A percentile compares a stretch with the other conserved stretches of the same genome.
These are phyloP conservation scores for Macrobrachium rosenbergii DNA, from an alignment of 1,140 invertebrate genomes.

Conservation along the genomic window DNA sequence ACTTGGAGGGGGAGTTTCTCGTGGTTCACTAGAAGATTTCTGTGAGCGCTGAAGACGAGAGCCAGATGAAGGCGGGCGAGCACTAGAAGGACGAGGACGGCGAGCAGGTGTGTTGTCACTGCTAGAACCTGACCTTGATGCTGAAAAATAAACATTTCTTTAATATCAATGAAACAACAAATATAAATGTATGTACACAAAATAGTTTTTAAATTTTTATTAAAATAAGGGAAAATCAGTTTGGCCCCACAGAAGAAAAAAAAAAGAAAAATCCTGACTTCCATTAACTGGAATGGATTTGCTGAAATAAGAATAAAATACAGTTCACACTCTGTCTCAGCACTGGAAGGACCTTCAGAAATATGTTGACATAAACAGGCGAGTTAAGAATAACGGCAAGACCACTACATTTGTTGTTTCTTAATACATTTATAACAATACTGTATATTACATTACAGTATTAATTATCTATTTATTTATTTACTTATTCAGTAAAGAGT, in stretches of 20 bases:
- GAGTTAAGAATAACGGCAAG: too few relatives aligned
- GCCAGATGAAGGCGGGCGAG: conserved; percentile 36
- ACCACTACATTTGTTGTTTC: too few relatives aligned
- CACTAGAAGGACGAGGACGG: conserved; percentile 45
- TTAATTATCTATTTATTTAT: too few relatives aligned
- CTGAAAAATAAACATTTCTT: not conserved
- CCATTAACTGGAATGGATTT: too few relatives aligned
- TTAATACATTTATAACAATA: too few relatives aligned
- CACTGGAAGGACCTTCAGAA: not conserved
- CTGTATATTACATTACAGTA: too few relatives aligned
- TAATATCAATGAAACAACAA: not conserved
- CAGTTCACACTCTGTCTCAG: not conserved
- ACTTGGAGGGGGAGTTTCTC: conserved; percentile 37
- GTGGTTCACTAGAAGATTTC: conserved; percentile 49
- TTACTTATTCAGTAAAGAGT: too few relatives aligned
- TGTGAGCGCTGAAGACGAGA: conserved; percentile 24
- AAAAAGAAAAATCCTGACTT: too few relatives aligned
- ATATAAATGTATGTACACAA: not conserved
- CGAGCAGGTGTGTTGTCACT: conserved; percentile 47
- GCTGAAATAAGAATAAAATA: not conserved
- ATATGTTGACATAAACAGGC: not conserved
- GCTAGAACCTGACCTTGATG: conserved; percentile 47
- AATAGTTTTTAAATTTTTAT: not conserved
- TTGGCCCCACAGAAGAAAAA: too few relatives aligned
- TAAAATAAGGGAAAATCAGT: too few relatives aligned